These are phyloP conservation scores for Ligdia adustata DNA, from an alignment of 2,888 invertebrate genomes.

Conservation along the genomic window DNA sequence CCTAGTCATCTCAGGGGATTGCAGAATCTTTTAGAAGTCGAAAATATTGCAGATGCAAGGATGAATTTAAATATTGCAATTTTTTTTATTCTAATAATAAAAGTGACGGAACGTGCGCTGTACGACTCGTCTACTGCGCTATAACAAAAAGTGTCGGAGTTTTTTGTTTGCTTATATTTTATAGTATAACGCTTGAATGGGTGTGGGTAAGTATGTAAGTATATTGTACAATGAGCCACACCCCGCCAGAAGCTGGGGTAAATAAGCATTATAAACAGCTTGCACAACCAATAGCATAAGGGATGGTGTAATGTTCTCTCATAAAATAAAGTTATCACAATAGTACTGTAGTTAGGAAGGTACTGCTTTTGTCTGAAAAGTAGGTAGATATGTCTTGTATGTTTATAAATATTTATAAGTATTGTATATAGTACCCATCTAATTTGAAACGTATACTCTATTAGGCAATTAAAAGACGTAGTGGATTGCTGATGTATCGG, in stretches of 20 bases:
- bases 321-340: constrained; percentile 7
- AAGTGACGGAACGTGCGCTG: background rate
- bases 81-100: background rate
- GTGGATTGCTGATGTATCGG: no score
- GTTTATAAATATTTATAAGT: no score
- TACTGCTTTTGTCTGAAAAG: no score
- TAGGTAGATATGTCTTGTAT: no score
- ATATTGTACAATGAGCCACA: constrained; percentile 25
- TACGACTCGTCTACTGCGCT: no score
- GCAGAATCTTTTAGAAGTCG: background rate
- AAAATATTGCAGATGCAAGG: constrained; percentile 14
- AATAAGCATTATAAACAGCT: constrained; percentile 14
- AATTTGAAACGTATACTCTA: no score
- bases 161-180: background rate
- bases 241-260: constrained; percentile 13
- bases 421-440: no score
- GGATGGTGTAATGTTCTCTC: background rate
- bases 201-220: background rate
- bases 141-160: no score
- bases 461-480: no score
- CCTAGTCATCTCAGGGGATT: constrained; percentile 26
- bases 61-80: background rate
- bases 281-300: constrained; percentile 23
- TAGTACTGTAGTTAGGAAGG: no score
- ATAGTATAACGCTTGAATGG: background rate